Conservation (phyloP, 2,888 invertebrate genomes). For the Alsophila aescularia region DNA sequence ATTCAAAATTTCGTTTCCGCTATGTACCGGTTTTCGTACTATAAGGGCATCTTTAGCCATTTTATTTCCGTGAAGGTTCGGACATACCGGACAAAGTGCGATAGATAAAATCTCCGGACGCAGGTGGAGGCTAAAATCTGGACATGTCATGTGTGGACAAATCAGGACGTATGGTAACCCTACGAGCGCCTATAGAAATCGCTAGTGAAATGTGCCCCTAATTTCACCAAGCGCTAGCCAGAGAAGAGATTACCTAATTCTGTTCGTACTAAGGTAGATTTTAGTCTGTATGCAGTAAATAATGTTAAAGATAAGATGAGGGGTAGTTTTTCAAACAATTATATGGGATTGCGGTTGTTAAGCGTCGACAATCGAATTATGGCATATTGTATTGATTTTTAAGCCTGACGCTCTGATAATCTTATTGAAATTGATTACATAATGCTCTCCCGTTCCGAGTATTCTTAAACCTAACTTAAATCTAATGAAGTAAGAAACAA, state of each 20-base stretch:
- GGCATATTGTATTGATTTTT: constrained; percentile 54
- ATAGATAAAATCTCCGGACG: too few relatives aligned
- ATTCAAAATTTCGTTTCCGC: too few relatives aligned
- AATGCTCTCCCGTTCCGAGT: not conserved
- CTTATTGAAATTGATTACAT: not conserved
- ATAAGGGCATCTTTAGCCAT: too few relatives aligned
- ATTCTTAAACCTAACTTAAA: too few relatives aligned
- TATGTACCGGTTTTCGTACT: too few relatives aligned
- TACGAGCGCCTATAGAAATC: constrained; percentile 23
- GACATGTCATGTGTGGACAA: too few relatives aligned
- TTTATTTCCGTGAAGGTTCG: too few relatives aligned
- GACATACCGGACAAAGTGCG: too few relatives aligned
- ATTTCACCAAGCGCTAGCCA: constrained; percentile 19
- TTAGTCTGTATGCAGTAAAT: not conserved
- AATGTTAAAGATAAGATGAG: constrained; percentile 48
- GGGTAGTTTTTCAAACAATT: constrained; percentile 77
- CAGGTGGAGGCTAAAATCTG: too few relatives aligned
- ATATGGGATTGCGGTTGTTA: constrained; percentile 72
- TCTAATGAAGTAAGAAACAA: too few relatives aligned
- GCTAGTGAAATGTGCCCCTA: constrained; percentile 29
- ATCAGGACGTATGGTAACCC: too few relatives aligned
- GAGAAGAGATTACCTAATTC: not conserved
- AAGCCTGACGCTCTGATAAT: constrained; percentile 7
- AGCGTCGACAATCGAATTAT: constrained; percentile 65
- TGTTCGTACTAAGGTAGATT: not conserved